Base-by-base conservation (phyloP, 2,113 vertebrate species). In the Malurus cyaneus region DNA sequence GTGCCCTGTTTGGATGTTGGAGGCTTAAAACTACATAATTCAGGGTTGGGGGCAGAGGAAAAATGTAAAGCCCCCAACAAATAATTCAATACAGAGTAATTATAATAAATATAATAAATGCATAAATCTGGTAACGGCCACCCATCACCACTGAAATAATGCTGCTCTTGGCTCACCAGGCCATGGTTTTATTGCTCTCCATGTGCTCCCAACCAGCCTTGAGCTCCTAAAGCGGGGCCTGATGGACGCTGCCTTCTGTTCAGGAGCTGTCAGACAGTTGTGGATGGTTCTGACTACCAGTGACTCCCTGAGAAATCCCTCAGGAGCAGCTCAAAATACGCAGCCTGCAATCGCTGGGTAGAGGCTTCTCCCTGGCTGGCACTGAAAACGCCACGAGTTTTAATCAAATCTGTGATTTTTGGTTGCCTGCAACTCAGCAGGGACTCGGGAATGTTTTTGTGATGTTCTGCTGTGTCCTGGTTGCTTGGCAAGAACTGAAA, bases 241-340 rank as follows among this genome's bases (percentile, higher is more conserved):
- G 50, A 89, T 80, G 85, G 88, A 66, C 78, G 73, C 90, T 94
- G 80, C 46, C n/a, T 14, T 64, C 3, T 4, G 61, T 87, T 53
- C 84, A 80, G 77, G 5, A 7, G 46, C 67, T 77, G 54, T 24
- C 53, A 44, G 72, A n/a, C 15, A 1, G 29, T 10, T 93, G 92
- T 93, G n/a, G 87, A 94, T 44, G 92, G 2, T 28, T 47, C 73
- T 25, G 59, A 21, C 29, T 94, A 26, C 59, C 42, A 12, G 24
- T 23, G 39, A 53, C n/a, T 91, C 25, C 47, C 60, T 60, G 24
- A 29, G 79, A 44, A 92, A 46, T 85, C 65, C 19, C 65, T 87
- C 0, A 0, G 61, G 81, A 74, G 57, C 74, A 81, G 78, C 78
- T 94, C 52, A 2, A 36, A 78, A 71, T 28, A 24, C 0, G 0